A percentile compares a stretch with the other conserved stretches of the same genome.
These are phyloP conservation scores for Speoplatyrhinus poulsoni DNA, from an alignment of 2,113 vertebrate species.

Conservation along the genomic window DNA sequence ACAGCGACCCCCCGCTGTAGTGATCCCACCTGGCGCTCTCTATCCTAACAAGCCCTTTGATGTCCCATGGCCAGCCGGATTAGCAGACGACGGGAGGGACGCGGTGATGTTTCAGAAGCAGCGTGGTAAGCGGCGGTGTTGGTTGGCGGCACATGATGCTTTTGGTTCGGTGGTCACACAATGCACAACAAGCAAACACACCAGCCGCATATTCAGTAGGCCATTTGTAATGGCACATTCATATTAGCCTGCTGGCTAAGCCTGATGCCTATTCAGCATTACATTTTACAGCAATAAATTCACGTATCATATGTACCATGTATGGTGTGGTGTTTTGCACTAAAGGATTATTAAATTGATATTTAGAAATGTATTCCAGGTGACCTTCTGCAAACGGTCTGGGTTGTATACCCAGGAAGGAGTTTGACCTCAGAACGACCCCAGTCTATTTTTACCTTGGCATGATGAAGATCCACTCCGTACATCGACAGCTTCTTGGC, in stretches of 20 bases:
- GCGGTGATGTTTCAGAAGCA: constrained; percentile 60
- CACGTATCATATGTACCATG: no score
- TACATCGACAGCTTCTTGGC: constrained; percentile 99
- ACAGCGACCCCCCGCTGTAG: constrained; percentile 12
- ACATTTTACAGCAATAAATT: no score
- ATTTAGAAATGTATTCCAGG: no score
- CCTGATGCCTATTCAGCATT: no score
- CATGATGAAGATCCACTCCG: constrained; percentile 96
- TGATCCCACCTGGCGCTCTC: background rate
- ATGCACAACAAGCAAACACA: background rate
- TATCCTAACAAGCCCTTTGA: constrained; percentile 29
- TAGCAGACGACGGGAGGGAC: constrained; percentile 14
- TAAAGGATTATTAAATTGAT: no score
- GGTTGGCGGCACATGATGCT: constrained; percentile 36
- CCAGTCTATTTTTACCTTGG: constrained; percentile 80
- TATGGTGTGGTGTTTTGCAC: no score
- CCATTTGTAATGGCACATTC: no score
- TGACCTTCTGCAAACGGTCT: no score
- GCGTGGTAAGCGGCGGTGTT: constrained; percentile 41
- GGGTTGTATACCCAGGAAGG: no score
- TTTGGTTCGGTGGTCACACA: background rate
- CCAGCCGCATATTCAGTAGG: background rate
- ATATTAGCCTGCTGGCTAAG: no score
- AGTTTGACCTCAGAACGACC: background rate
- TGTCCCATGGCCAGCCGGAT: constrained; percentile 32